Base-by-base conservation (phyloP, 1,140 invertebrate species). In the Drosophila ficusphila region DNA sequence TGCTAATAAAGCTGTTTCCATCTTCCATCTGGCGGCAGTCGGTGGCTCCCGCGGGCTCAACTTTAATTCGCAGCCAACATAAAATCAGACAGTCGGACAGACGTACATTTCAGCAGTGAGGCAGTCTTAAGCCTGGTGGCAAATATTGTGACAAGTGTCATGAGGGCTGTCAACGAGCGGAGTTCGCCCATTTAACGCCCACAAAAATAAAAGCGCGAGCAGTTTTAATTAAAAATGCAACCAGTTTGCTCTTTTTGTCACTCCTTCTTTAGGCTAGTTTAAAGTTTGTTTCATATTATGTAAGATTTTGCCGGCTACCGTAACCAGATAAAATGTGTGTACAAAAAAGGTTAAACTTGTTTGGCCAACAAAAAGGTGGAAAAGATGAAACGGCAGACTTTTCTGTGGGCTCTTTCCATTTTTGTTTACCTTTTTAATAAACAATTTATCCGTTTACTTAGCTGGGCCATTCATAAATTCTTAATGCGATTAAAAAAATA, bases 401-500 rank as follows among this genome's bases (percentile, higher is more conserved):
- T 7, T 27, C 33, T 5, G 38, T 54, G 8, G 27, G 64, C 27
- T 19, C 48, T 48, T 46, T 47, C 44, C 39, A 19, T 46, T 46
- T 62, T 79, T 86, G 81, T 86, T 85, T 85, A 86, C 72, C 85
- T 76, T 86, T 79, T 85, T 81, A 81, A 81, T 86, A 68, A 51
- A 73, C 67, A 76, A 58, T 71, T 75, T 61, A 53, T 62, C 14
- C 21, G 47, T 42, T 46, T 69, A 56, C 44, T 54, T 42, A 61
- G 79, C 60, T 65, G 56, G 56, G 42, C 29, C 77, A 73, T 73
- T 71, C 58, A 68, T 75, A 60, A 78, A 68, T 71, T 29, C 70
- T 25, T 53, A 56, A 47, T 79, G 38, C 16, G 14, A 46, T 52
- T 39, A 36, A 25, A 41, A 53, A 46, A 51, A 56, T 31, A 49